A percentile compares a stretch with the other conserved stretches of the same genome.
Conservation (phyloP, 2,113 vertebrate species). For the Corvus hawaiiensis region DNA sequence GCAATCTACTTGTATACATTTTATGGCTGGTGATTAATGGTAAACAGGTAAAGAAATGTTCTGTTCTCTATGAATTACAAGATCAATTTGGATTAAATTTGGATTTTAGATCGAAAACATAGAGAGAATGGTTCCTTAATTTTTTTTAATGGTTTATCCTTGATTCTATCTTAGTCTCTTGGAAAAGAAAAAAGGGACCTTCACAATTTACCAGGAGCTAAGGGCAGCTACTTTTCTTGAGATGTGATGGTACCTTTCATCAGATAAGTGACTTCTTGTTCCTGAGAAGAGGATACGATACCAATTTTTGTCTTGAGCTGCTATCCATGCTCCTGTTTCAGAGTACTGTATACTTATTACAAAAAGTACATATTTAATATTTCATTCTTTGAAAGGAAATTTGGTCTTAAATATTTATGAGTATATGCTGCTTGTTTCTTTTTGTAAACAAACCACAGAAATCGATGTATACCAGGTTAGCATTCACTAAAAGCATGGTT, state of each 20-base stretch:
- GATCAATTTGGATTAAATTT: neutral
- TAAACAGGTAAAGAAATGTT: neutral
- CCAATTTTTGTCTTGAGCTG: neutral
- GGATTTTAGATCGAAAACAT: neutral
- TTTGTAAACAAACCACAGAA: neutral
- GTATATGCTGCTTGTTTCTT: neutral
- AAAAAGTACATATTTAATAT: neutral
- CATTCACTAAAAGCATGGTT: neutral
- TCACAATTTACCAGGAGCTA: neutral
- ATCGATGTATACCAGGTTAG: neutral
- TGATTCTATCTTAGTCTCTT: neutral
- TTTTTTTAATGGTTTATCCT: neutral
- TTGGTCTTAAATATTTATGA: neutral
- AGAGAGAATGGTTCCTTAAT: neutral
- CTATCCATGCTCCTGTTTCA: neutral
- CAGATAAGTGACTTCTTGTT: neutral
- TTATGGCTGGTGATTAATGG: neutral
- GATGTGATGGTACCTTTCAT: neutral
- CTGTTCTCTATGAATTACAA: neutral
- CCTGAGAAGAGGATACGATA: neutral
- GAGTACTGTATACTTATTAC: neutral
- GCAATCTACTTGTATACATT: neutral
- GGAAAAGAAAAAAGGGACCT: neutral
- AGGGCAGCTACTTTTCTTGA: neutral
- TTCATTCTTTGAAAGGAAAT: neutral